These are phyloP conservation scores for Drosophila kurseongensis DNA, from an alignment of 1,140 invertebrate species.

Conservation along the genomic window DNA sequence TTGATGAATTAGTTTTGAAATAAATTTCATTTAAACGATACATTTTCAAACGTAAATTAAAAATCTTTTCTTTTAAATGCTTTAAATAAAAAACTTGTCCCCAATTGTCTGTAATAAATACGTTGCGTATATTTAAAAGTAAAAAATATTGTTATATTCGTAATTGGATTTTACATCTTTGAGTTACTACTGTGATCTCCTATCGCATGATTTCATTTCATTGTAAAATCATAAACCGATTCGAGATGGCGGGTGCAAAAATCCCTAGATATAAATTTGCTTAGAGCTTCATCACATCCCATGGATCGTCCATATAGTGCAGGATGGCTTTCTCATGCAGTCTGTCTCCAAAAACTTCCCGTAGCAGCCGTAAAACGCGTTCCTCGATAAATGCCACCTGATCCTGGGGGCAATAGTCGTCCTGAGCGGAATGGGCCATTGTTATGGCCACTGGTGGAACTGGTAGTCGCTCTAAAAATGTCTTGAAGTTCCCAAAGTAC, in stretches of 20 bases:
- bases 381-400: constrained; percentile 90
- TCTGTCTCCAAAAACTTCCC: constrained; percentile 74
- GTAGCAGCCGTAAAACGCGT: constrained; percentile 86
- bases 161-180: constrained; percentile 44
- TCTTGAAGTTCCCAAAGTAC: constrained; percentile 87
- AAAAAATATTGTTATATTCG: constrained; percentile 56
- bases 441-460: constrained; percentile 90
- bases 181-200: constrained; percentile 20
- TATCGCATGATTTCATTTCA: too few relatives aligned
- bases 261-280: constrained; percentile 13
- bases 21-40: background rate
- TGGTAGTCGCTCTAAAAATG: constrained; percentile 88
- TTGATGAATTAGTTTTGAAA: too few relatives aligned
- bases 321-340: constrained; percentile 77
- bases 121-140: constrained; percentile 69
- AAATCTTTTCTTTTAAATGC: background rate
- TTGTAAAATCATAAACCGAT: constrained; percentile 8
- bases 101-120: constrained; percentile 64
- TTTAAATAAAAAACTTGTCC: background rate
- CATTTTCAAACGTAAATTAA: too few relatives aligned
- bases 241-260: constrained; percentile 3
- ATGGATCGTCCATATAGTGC: constrained; percentile 81
- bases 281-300: constrained; percentile 83
- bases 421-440: constrained; percentile 92
- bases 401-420: constrained; percentile 94